phyloP scores from a whole-genome alignment of 2,797 vertebrate genomes.

The Microctenopoma steveboyesi region DNA sequence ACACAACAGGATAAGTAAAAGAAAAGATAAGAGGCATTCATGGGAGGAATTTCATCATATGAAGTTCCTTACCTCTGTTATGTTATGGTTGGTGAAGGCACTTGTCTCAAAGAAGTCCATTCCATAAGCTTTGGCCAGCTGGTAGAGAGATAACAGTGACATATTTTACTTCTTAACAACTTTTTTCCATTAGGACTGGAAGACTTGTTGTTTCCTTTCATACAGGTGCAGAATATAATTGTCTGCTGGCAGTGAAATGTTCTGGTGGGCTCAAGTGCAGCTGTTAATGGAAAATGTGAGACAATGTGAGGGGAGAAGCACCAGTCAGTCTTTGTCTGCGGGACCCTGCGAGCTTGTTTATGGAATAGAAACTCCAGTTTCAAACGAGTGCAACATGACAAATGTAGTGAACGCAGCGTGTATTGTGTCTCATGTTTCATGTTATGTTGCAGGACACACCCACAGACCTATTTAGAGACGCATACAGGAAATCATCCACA shows the following conservation, averaged over 20 bases:
- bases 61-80: conserved; percentile 86
- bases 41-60: conserved; percentile 1
- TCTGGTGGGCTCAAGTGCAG: neutral
- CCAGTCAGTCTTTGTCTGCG: conserved; percentile 13
- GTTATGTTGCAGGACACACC: no score
- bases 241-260: neutral
- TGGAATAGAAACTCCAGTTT: neutral
- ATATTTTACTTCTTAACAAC: neutral
- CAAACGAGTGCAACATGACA: neutral
- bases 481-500: no score
- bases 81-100: conserved; percentile 96
- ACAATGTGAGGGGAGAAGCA: conserved; percentile 4
- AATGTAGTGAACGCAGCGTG: no score
- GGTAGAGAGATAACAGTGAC: conserved; percentile 40
- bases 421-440: no score
- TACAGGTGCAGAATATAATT: conserved; percentile 3
- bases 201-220: conserved; percentile 4
- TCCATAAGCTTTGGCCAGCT: conserved; percentile 95
- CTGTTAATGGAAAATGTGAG: conserved; percentile 19
- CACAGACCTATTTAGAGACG: no score
- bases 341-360: neutral
- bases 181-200: neutral
- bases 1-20: neutral
- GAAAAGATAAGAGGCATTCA: neutral
- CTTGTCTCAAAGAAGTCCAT: conserved; percentile 99